These are phyloP conservation scores for Zosterops lateralis DNA, from an alignment of 2,113 vertebrate species.

Conservation along the genomic window DNA sequence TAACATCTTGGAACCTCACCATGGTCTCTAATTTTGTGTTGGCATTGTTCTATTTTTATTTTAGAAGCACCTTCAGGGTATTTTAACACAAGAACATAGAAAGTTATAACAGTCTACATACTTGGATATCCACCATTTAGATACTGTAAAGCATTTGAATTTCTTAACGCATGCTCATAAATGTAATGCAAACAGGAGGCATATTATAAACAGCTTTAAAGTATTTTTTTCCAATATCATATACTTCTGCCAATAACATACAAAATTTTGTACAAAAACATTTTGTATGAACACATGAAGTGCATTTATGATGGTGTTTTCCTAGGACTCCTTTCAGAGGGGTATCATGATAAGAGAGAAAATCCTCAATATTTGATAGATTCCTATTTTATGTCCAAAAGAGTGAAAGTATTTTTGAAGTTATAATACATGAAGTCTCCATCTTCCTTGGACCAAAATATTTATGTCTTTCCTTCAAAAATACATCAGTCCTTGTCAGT, in stretches of 20 bases:
- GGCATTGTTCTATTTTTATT: background rate
- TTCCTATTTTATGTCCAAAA: background rate
- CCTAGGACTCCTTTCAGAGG: background rate
- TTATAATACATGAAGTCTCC: background rate
- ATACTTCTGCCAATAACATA: background rate
- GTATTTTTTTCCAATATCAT: background rate
- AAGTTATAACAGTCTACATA: background rate
- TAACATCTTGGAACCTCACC: background rate
- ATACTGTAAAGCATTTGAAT: background rate
- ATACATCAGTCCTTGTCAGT: background rate
- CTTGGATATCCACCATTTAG: background rate
- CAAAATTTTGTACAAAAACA: background rate
- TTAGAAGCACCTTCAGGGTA: background rate
- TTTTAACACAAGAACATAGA: background rate
- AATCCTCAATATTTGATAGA: background rate
- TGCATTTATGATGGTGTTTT: background rate
- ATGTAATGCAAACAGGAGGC: background rate
- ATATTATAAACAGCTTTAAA: background rate
- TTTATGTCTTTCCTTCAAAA: background rate
- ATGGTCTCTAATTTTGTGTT: background rate
- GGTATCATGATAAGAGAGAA: background rate
- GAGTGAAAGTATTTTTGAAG: background rate
- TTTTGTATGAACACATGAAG: background rate
- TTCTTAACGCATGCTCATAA: background rate
- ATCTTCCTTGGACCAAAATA: background rate